Percentiles rank a stretch among this genome's conserved stretches.
Evolutionary conservation across 2,113 vertebrate species (phyloP).

Genomic region (Microtus montanus): DNA sequence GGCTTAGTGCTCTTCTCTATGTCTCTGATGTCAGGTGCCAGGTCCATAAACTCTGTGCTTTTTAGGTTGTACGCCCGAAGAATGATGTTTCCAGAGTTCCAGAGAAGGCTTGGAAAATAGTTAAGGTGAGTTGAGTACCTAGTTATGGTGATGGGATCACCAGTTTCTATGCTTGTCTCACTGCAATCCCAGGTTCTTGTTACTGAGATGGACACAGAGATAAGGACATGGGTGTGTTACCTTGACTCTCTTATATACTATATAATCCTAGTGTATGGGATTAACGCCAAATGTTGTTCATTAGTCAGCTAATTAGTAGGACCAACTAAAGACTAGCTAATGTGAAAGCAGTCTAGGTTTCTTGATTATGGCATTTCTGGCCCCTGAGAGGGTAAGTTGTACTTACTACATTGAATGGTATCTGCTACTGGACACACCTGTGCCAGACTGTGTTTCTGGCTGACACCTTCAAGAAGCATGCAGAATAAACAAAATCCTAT

Average conservation of each 20-base stretch:
- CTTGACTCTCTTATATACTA: not conserved
- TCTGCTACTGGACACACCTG: conserved; percentile 4
- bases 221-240: not conserved
- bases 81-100: conserved; percentile 68
- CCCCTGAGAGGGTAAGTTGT: not conserved
- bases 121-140: conserved; percentile 65
- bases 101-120: conserved; percentile 75
- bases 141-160: conserved; percentile 1
- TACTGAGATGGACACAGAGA: not conserved
- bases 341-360: not conserved
- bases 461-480: not conserved
- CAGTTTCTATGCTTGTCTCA: conserved; percentile 12
- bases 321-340: not conserved
- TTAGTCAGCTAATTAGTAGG: not conserved
- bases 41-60: conserved; percentile 75
- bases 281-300: not conserved
- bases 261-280: not conserved
- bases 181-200: not conserved
- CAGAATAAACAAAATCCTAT: not conserved
- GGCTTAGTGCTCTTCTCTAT: conserved; percentile 42
- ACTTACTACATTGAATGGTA: not conserved
- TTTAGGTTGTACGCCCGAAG: conserved; percentile 66
- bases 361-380: not conserved
- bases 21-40: not conserved
- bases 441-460: conserved; percentile 9